Evolutionary conservation across 2,113 vertebrate species (phyloP).

Genomic region (Delphinapterus leucas): DNA sequence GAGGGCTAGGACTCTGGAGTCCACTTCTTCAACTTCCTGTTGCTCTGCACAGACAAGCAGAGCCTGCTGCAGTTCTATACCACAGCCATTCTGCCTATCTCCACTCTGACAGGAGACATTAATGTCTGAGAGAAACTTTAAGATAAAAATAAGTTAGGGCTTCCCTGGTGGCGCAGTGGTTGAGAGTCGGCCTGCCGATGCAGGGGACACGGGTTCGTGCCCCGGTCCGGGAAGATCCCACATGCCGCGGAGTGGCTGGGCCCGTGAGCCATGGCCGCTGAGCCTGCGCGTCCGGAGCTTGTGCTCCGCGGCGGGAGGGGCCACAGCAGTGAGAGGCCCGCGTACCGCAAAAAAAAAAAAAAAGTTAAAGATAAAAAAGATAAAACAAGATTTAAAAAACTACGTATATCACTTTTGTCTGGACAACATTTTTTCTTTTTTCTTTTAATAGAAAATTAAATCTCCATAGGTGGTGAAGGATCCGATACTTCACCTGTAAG

Average conservation of each 20-base stretch:
- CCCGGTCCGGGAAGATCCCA: too few species aligned
- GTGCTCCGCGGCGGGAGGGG: too few species aligned
- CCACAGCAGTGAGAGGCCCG: too few species aligned
- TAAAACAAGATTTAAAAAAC: not conserved
- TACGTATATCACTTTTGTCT: not conserved
- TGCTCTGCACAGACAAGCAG: not conserved
- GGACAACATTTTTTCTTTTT: not conserved
- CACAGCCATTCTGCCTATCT: not conserved
- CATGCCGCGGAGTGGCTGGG: too few species aligned
- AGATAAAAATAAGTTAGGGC: too few species aligned
- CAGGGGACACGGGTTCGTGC: too few species aligned
- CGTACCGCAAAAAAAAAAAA: too few species aligned
- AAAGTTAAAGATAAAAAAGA: too few species aligned
- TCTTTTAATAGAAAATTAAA: not conserved
- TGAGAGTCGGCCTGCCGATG: too few species aligned
- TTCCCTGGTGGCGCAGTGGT: too few species aligned
- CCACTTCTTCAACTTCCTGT: not conserved
- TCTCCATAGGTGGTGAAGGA: not conserved
- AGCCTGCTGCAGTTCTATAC: not conserved
- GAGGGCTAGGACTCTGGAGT: not conserved
- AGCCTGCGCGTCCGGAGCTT: too few species aligned
- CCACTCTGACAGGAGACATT: not conserved
- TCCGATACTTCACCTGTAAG: not conserved
- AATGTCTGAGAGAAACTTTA: not conserved
- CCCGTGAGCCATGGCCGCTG: too few species aligned